These are phyloP conservation scores for Caradrina kadenii DNA, from an alignment of 2,888 invertebrate genomes.

Conservation along the genomic window DNA sequence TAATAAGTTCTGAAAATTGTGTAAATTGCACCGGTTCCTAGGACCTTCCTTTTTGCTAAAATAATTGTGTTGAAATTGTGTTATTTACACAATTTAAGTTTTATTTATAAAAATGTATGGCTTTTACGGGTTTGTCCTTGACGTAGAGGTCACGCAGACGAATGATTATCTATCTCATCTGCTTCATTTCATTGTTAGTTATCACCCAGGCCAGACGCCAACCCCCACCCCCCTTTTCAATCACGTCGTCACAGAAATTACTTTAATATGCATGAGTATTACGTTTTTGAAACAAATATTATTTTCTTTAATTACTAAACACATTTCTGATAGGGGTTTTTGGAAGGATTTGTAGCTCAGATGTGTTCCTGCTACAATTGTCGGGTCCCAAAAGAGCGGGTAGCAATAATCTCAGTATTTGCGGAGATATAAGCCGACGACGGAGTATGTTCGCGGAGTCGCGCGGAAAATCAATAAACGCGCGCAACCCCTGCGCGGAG, in stretches of 20 bases:
- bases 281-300: constrained; percentile 10
- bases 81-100: too few relatives aligned
- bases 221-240: constrained; percentile 20
- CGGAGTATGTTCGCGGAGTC: constrained; percentile 68
- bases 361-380: constrained; percentile 16
- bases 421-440: constrained; percentile 73
- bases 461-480: constrained; percentile 86
- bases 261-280: constrained; percentile 23
- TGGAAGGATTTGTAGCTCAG: constrained; percentile 14
- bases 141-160: constrained; percentile 24
- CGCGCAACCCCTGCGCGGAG: constrained; percentile 77
- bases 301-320: constrained; percentile 8
- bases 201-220: constrained; percentile 20
- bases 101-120: not conserved
- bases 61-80: not conserved
- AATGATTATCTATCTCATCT: constrained; percentile 44
- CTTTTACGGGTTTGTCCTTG: constrained; percentile 31
- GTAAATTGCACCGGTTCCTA: not conserved
- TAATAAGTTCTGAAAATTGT: too few relatives aligned
- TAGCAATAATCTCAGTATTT: constrained; percentile 60
- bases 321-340: constrained; percentile 28
- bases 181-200: constrained; percentile 35
- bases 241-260: constrained; percentile 35
- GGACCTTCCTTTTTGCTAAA: not conserved
- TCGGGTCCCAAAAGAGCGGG: constrained; percentile 46